Percentiles rank a stretch among this genome's conserved stretches.
Evolutionary conservation across 2,113 vertebrate species (phyloP).

Genomic region (Tetrao urogallus): DNA sequence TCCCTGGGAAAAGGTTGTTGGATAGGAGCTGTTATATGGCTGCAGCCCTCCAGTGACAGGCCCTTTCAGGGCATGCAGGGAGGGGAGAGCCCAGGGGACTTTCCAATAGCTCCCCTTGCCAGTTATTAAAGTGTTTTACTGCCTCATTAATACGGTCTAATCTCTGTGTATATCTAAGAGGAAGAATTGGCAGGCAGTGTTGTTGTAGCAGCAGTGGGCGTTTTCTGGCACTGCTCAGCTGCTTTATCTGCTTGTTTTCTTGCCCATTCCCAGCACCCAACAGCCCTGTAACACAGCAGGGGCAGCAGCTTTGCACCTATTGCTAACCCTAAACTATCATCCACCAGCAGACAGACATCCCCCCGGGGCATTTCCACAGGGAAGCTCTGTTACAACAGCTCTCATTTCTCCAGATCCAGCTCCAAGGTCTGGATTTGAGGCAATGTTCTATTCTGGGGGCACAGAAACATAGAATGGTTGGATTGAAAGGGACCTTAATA

Average conservation of each 20-base stretch:
- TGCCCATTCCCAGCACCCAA: background rate
- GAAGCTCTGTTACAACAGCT: fast-evolving
- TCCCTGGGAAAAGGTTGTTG: background rate
- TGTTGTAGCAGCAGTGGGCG: constrained; percentile 46
- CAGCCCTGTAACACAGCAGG: constrained; percentile 26
- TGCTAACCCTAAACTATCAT: background rate
- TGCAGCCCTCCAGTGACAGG: background rate
- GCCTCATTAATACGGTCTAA: constrained; percentile 53
- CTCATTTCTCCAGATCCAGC: background rate
- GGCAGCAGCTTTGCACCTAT: background rate
- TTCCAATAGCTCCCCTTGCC: constrained; percentile 37
- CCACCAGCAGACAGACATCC: background rate
- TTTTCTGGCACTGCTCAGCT: constrained; percentile 19
- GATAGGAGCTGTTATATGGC: background rate
- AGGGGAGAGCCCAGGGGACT: constrained; percentile 41
- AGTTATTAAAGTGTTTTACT: constrained; percentile 60
- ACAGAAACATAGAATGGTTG: too few relatives aligned
- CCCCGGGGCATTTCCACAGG: fast-evolving
- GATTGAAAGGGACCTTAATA: too few relatives aligned
- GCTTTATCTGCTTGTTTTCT: constrained; percentile 46
- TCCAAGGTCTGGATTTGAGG: background rate
- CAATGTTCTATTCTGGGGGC: background rate
- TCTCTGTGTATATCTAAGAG: constrained; percentile 45
- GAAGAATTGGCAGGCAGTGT: background rate
- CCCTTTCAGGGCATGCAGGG: fast-evolving